Evolutionary conservation across 2,113 vertebrate species (phyloP).

Genomic region (Macrotus californicus): DNA sequence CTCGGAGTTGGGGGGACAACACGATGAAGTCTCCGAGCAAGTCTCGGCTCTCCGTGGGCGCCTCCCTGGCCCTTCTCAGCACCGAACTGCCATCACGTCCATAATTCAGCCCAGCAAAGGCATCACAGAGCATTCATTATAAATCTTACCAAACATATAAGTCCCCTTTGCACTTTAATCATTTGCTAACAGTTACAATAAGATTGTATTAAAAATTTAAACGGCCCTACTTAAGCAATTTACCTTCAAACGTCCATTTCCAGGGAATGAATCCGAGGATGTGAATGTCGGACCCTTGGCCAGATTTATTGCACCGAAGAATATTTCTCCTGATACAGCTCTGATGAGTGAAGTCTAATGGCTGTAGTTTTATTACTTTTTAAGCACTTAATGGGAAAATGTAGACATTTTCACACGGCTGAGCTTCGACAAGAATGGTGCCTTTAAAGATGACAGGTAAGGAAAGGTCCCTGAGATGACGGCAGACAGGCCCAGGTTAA

Average conservation of each 20-base stretch:
- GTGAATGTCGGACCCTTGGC: conserved; percentile 81
- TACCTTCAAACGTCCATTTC: conserved; percentile 92
- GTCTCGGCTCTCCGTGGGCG: not conserved
- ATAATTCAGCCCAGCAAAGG: not conserved
- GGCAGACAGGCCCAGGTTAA: not conserved
- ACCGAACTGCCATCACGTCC: not conserved
- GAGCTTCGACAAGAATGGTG: conserved; percentile 63
- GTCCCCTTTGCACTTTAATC: conserved; percentile 82
- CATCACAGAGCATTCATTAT: conserved; percentile 59
- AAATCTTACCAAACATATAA: conserved; percentile 74
- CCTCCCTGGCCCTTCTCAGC: not conserved
- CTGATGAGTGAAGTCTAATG: conserved; percentile 79
- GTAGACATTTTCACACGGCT: conserved; percentile 79
- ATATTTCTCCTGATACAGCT: conserved; percentile 76
- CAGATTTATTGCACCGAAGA: conserved; percentile 87
- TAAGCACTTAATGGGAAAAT: conserved; percentile 84
- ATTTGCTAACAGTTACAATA: conserved; percentile 93
- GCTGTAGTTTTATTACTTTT: conserved; percentile 84
- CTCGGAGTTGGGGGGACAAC: too few species aligned
- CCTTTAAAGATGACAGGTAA: conserved; percentile 66
- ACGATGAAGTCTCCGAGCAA: too few species aligned
- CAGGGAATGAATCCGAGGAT: conserved; percentile 83
- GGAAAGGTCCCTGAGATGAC: not conserved
- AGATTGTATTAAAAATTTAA: conserved; percentile 93
- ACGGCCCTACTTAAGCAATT: conserved; percentile 88